These are phyloP conservation scores for Hirtodrosophila trivittata DNA, from an alignment of 2,888 invertebrate genomes.

Conservation along the genomic window DNA sequence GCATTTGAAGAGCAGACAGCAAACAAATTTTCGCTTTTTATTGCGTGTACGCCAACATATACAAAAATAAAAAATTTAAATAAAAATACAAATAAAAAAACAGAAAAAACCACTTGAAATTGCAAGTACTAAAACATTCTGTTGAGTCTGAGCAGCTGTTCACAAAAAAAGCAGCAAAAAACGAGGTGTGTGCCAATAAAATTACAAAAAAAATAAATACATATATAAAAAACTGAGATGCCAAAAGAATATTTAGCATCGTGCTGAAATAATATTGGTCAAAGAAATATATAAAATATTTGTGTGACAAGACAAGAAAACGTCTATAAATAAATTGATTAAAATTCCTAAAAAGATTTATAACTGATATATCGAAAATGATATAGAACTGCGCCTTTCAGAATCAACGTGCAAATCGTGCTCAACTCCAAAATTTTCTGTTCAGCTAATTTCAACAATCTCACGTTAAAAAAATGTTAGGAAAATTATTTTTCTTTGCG, in stretches of 20 bases:
- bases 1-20: slow-evolving; percentile 46
- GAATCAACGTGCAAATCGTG: neutral
- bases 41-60: slow-evolving; percentile 4
- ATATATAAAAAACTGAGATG: slow-evolving; percentile 19
- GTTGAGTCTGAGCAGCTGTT: slow-evolving; percentile 52
- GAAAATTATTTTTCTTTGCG: slow-evolving; percentile 9
- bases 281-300: slow-evolving; percentile 8
- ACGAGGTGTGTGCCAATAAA: slow-evolving; percentile 62
- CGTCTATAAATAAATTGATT: slow-evolving; percentile 23
- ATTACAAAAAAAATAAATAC: slow-evolving; percentile 23
- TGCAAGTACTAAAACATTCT: slow-evolving; percentile 49
- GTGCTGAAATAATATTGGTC: slow-evolving; percentile 29
- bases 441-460: no score
- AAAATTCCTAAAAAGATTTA: slow-evolving; percentile 9
- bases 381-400: slow-evolving; percentile 10
- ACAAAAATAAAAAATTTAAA: slow-evolving; percentile 1
- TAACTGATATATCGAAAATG: slow-evolving; percentile 21
- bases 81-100: slow-evolving; percentile 6
- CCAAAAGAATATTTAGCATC: slow-evolving; percentile 48
- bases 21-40: slow-evolving; percentile 40
- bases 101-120: slow-evolving; percentile 31
- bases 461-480: no score
- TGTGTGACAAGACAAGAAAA: slow-evolving; percentile 12
- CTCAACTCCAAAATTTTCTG: no score
- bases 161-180: slow-evolving; percentile 1